phyloP scores from a whole-genome alignment of 2,113 vertebrate genomes.

The Lophochroa leadbeateri region DNA sequence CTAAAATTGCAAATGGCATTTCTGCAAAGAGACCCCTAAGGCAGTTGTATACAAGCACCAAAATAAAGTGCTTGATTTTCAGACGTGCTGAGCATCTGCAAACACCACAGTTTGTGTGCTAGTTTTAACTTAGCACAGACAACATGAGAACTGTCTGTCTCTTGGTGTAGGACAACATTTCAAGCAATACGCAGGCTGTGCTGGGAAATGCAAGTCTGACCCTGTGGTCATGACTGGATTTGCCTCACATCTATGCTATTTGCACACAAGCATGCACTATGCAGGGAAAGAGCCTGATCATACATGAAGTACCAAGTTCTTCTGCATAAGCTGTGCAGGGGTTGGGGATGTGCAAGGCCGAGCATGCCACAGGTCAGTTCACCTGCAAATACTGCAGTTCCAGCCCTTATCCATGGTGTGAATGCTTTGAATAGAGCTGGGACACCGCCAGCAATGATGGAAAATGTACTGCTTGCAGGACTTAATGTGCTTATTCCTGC shows the following conservation, averaged over 20 bases:
- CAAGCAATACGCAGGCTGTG: not conserved
- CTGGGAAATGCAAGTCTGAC: not conserved
- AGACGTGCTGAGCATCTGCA: not conserved
- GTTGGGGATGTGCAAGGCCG: not conserved
- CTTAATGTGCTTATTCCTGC: not conserved
- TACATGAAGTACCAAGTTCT: not conserved
- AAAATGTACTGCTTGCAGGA: not conserved
- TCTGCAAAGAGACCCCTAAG: slow-evolving; percentile 15
- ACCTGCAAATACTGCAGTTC: not conserved
- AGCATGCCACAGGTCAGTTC: not conserved
- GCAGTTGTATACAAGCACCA: not conserved
- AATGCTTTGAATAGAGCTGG: not conserved
- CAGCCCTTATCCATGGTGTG: not conserved
- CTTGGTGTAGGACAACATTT: not conserved
- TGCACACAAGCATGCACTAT: not conserved
- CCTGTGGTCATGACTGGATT: not conserved
- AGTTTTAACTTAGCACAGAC: not conserved
- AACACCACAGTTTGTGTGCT: not conserved
- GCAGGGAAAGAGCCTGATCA: not conserved
- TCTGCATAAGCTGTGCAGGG: not conserved
- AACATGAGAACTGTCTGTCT: accelerated
- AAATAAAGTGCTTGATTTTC: not conserved
- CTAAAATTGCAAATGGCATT: slow-evolving; percentile 32
- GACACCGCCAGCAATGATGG: not conserved
- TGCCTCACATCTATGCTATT: not conserved